A percentile compares a stretch with the other conserved stretches of the same genome.
Conservation (phyloP, 2,888 invertebrate genomes). For the Lacanobia wlatinum region DNA sequence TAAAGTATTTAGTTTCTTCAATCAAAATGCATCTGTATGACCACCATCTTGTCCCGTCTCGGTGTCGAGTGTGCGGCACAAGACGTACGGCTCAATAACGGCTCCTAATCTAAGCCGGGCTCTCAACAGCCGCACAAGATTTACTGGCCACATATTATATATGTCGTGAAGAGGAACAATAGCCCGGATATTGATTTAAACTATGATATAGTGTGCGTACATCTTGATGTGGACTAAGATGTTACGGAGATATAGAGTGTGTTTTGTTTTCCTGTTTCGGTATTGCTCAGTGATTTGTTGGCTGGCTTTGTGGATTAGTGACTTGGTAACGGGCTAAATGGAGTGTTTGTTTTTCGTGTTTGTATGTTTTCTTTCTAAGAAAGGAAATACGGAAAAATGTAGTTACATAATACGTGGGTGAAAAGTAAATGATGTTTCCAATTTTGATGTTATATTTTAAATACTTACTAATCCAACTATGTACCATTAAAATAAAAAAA, state of each 20-base stretch:
- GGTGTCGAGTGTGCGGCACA: slow-evolving; percentile 55
- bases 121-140: slow-evolving; percentile 77
- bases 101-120: slow-evolving; percentile 80
- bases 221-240: slow-evolving; percentile 57
- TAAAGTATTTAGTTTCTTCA: background rate
- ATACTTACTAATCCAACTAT: too few relatives aligned
- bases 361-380: background rate
- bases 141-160: slow-evolving; percentile 79
- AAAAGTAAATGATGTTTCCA: too few relatives aligned
- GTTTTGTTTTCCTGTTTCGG: slow-evolving; percentile 48
- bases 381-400: background rate
- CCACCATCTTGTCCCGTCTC: slow-evolving; percentile 39
- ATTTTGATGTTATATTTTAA: too few relatives aligned
- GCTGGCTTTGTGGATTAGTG: slow-evolving; percentile 27
- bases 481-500: too few relatives aligned
- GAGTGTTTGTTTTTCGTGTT: background rate
- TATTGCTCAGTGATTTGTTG: slow-evolving; percentile 38
- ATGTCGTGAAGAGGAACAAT: slow-evolving; percentile 66
- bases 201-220: slow-evolving; percentile 63
- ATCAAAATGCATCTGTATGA: slow-evolving; percentile 21
- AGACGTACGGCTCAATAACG: slow-evolving; percentile 86
- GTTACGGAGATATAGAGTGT: slow-evolving; percentile 24
- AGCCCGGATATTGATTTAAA: slow-evolving; percentile 68
- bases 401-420: too few relatives aligned
- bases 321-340: slow-evolving; percentile 39